phyloP scores from a whole-genome alignment of 2,113 vertebrate species.

The Pristiophorus japonicus region DNA sequence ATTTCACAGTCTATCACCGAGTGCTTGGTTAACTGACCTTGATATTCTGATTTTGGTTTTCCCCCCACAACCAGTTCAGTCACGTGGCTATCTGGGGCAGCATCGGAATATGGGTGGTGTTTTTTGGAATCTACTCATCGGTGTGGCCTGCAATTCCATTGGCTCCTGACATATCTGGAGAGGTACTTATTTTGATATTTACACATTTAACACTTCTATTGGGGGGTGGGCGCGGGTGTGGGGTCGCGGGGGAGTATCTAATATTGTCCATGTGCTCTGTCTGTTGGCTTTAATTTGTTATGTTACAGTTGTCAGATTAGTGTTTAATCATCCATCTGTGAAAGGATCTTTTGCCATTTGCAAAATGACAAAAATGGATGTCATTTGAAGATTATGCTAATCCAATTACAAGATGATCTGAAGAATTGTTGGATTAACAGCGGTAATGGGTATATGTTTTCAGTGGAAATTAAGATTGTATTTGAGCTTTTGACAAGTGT shows the following conservation, averaged over 20 bases:
- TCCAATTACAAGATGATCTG: not conserved
- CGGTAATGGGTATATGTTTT: not conserved
- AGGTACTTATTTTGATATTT: slow-evolving; percentile 65
- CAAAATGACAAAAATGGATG: not conserved
- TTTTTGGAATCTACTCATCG: slow-evolving; percentile 90
- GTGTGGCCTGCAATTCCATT: slow-evolving; percentile 88
- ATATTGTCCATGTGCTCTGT: not conserved
- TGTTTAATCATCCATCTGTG: not conserved
- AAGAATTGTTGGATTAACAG: not conserved
- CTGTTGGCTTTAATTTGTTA: not conserved
- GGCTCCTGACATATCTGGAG: slow-evolving; percentile 97
- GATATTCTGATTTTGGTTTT: slow-evolving; percentile 28
- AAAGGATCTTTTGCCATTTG: not conserved
- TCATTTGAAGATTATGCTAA: not conserved
- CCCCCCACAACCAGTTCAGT: slow-evolving; percentile 72
- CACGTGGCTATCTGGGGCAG: slow-evolving; percentile 98
- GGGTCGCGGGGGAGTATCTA: too few relatives aligned
- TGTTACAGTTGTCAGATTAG: not conserved
- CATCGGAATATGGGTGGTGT: slow-evolving; percentile 90
- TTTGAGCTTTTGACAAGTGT: not conserved
- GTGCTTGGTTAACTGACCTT: not conserved
- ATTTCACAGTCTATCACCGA: not conserved
- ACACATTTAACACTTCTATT: not conserved
- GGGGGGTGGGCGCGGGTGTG: too few relatives aligned
- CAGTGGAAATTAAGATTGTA: not conserved